phyloP scores from a whole-genome alignment of 1,140 invertebrate genomes.

The Hormaphis cornu region DNA sequence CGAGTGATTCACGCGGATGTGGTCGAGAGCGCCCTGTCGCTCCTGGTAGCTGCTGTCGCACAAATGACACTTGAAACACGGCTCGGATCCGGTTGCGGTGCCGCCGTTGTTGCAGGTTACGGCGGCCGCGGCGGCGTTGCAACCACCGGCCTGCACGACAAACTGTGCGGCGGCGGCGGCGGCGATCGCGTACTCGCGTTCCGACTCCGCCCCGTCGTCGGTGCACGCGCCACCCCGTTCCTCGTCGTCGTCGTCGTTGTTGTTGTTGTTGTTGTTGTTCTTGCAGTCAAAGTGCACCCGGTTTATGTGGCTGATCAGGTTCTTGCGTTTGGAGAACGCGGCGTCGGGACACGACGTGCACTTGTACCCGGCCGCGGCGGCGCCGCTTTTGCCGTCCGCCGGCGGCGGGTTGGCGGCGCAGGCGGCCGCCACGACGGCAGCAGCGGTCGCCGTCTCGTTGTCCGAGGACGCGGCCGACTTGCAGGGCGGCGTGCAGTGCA shows the following conservation, averaged over 20 bases:
- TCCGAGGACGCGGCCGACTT: conserved; percentile 34
- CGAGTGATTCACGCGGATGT: conserved; percentile 63
- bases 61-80: conserved; percentile 85
- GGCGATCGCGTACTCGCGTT: conserved; percentile 17
- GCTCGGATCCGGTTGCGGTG: conserved; percentile 44
- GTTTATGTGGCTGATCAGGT: conserved; percentile 65
- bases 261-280: conserved; percentile 30
- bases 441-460: conserved; percentile 8
- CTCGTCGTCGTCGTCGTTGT: conserved; percentile 36
- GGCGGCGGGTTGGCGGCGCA: conserved; percentile 45
- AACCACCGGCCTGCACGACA: not conserved
- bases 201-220: conserved; percentile 11
- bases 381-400: too few species aligned
- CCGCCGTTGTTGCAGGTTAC: too few species aligned
- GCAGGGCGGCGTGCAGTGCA: conserved; percentile 38
- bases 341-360: conserved; percentile 75
- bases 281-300: conserved; percentile 52
- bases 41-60: conserved; percentile 77
- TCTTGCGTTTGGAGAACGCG: conserved; percentile 72
- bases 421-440: conserved; percentile 46
- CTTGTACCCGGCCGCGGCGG: conserved; percentile 62
- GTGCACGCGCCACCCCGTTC: conserved; percentile 19
- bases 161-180: not conserved
- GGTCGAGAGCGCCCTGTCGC: conserved; percentile 66
- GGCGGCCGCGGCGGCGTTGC: not conserved